A percentile compares a stretch with the other conserved stretches of the same genome.
Evolutionary conservation across 2,888 invertebrate species (phyloP).

Genomic region (Athrips mouffetella): DNA sequence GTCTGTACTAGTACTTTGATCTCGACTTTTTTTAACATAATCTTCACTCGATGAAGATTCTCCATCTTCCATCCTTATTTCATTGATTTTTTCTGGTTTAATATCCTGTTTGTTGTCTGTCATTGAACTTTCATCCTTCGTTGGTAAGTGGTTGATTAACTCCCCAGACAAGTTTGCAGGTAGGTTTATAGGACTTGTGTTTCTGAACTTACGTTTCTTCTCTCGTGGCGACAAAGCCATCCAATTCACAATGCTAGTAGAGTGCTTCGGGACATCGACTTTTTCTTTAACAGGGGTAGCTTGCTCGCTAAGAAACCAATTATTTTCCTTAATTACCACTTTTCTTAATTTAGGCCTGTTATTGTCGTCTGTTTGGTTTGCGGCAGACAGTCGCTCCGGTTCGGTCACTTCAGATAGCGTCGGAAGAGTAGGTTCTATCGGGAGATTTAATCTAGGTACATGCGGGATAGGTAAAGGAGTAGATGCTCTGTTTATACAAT

Average conservation of each 20-base stretch:
- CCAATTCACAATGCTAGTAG: slow-evolving; percentile 41
- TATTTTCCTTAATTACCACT: slow-evolving; percentile 31
- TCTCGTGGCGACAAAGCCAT: slow-evolving; percentile 55
- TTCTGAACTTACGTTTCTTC: slow-evolving; percentile 34
- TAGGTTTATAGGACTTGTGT: not conserved
- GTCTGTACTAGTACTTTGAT: not conserved
- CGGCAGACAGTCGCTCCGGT: slow-evolving; percentile 31
- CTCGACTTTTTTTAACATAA: not conserved
- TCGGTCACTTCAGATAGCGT: slow-evolving; percentile 62
- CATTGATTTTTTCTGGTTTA: not conserved
- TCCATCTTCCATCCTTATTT: not conserved
- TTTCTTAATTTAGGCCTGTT: slow-evolving; percentile 18
- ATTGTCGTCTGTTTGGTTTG: slow-evolving; percentile 24
- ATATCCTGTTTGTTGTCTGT: not conserved
- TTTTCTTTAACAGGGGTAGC: not conserved
- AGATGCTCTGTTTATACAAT: slow-evolving; percentile 37
- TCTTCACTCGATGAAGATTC: not conserved
- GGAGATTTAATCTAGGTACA: slow-evolving; percentile 52
- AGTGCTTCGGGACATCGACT: slow-evolving; percentile 26
- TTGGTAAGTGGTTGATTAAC: not conserved
- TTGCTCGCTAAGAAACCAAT: slow-evolving; percentile 39
- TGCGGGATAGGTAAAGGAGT: slow-evolving; percentile 48
- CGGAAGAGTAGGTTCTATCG: slow-evolving; percentile 48
- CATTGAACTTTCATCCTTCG: not conserved
- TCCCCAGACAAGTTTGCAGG: not conserved